Base-by-base conservation (phyloP, 1,140 invertebrate species). In the Probaryconus sp. region DNA sequence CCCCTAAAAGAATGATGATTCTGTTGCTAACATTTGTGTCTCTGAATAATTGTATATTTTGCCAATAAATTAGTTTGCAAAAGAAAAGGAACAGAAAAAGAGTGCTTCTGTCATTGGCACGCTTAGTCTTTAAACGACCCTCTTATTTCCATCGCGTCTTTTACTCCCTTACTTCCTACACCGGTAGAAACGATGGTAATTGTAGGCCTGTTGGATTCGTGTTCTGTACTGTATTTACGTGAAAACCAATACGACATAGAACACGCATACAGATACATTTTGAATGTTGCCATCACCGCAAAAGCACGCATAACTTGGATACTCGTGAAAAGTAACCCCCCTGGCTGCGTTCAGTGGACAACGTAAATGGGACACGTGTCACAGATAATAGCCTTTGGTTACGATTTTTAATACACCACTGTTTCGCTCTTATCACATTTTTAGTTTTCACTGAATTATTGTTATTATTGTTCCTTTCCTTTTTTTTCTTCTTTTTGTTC, bases 41-140 rank as follows among this genome's bases (percentile, higher is more conserved):
- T n/a, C n/a, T n/a, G n/a, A n/a, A n/a, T n/a, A n/a, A n/a, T n/a
- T 9, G 35, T 14, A 24, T 40, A 35, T 58, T 43, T 30, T n/a
- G 16, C 13, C 24, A 13, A 40, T 45, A 56, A 64, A 64, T 48
- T 58, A 28, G 31, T 63, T 64, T 58, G 18, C n/a, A n/a, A n/a
- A n/a, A n/a, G n/a, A n/a, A 33, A 24, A 31, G 47, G 78, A 83
- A 81, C 80, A 82, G 79, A 38, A 61, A 26, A 60, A 47, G 58
- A 43, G 60, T 51, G 58, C 37, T 51, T 63, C 37, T 60, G 64
- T 37, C 75, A 68, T 68, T 68, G 78, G 70, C 63, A 61, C 61
- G 58, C 84, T 75, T 69, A 69, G 58, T 64, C 71, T 69, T 68
- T 61, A 58, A 64, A 14, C 71, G 71, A 67, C 71, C 71, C 64